Percentiles rank a stretch among this genome's conserved stretches.
Conservation (phyloP, 2,797 vertebrate genomes). For the Halcyon badia region DNA sequence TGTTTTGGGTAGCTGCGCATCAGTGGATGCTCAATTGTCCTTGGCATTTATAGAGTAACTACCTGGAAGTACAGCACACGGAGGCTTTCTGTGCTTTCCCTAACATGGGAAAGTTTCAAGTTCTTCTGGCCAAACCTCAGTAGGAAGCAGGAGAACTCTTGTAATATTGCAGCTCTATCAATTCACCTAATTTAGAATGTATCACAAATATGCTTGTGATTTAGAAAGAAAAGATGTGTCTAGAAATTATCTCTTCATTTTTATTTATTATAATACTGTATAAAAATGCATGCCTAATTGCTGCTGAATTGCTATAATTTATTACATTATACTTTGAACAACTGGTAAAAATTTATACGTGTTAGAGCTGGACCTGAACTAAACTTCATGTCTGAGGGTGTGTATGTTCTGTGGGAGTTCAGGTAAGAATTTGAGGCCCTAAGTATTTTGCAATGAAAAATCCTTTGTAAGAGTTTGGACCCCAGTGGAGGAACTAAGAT, state of each 20-base stretch:
- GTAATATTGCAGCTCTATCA: slow-evolving; percentile 66
- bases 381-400: not conserved
- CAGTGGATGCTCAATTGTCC: slow-evolving; percentile 21
- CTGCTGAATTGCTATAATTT: slow-evolving; percentile 70
- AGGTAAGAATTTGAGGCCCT: not conserved
- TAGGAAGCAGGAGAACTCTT: slow-evolving; percentile 30
- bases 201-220: slow-evolving; percentile 48
- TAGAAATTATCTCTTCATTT: slow-evolving; percentile 73
- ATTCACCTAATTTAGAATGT: slow-evolving; percentile 56
- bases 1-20: not conserved
- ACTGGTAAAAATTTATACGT: slow-evolving; percentile 11
- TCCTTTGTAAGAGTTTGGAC: not conserved
- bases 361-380: not conserved
- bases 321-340: slow-evolving; percentile 60
- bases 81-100: not conserved
- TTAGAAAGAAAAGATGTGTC: slow-evolving; percentile 65
- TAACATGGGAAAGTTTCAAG: not conserved
- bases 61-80: slow-evolving; percentile 4
- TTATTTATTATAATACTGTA: slow-evolving; percentile 65
- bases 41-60: slow-evolving; percentile 1
- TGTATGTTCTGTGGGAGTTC: not conserved
- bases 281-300: slow-evolving; percentile 71
- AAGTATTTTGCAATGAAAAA: not conserved
- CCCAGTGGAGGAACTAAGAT: not conserved
- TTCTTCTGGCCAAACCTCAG: slow-evolving; percentile 3